These are phyloP conservation scores for Gallinago stenura DNA, from an alignment of 2,797 vertebrate species.

Conservation along the genomic window DNA sequence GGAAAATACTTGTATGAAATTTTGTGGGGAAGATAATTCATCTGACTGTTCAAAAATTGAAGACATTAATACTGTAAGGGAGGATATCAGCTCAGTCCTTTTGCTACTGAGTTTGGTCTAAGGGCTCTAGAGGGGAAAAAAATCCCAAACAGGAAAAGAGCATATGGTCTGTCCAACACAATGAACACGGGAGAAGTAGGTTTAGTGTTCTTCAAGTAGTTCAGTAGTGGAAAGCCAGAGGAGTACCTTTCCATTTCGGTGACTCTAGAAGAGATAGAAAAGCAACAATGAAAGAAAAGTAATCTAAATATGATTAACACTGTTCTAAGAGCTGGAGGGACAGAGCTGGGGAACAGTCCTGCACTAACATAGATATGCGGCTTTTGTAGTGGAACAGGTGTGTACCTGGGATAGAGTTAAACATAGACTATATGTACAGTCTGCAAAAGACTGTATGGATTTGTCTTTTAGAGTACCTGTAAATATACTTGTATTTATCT, in stretches of 20 bases:
- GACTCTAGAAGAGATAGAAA: neutral
- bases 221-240: neutral
- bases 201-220: neutral
- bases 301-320: neutral
- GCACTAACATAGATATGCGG: neutral
- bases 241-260: neutral
- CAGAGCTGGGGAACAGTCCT: neutral
- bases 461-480: neutral
- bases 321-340: neutral
- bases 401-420: neutral
- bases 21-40: neutral
- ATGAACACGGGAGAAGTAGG: neutral
- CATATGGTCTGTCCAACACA: fast-evolving
- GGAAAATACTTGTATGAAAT: neutral
- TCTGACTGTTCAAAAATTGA: neutral
- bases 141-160: neutral
- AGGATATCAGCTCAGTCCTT: neutral
- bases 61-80: neutral
- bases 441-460: neutral
- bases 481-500: neutral
- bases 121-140: neutral
- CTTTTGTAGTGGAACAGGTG: neutral
- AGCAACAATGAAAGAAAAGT: neutral
- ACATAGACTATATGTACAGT: neutral
- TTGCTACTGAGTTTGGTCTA: neutral